phyloP scores from a whole-genome alignment of 2,888 invertebrate species.

The Tachina grossa region DNA sequence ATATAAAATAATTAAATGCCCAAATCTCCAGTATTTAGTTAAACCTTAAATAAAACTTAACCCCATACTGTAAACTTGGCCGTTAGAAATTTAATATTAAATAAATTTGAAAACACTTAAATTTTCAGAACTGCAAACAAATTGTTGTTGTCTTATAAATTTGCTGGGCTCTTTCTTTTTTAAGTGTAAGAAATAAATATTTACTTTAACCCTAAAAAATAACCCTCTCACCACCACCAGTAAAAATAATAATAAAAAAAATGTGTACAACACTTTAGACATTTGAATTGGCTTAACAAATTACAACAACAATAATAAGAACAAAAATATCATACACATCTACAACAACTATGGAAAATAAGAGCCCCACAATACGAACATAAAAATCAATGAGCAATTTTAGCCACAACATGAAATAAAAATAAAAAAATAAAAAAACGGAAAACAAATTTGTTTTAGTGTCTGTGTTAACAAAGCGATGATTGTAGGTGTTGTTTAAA shows the following conservation, averaged over 20 bases:
- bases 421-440: not conserved
- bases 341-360: conserved; percentile 36
- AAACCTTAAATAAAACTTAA: too few species aligned
- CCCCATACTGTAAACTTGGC: too few species aligned
- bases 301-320: not conserved
- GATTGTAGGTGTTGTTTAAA: conserved; percentile 38
- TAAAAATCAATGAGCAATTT: conserved; percentile 60
- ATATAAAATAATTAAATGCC: too few species aligned
- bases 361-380: conserved; percentile 40
- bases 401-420: not conserved
- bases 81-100: too few species aligned
- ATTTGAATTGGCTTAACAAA: conserved; percentile 9
- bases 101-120: too few species aligned
- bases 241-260: not conserved
- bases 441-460: not conserved
- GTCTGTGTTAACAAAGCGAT: conserved; percentile 14
- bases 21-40: too few species aligned
- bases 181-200: conserved; percentile 11
- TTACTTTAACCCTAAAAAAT: conserved; percentile 13
- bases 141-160: conserved; percentile 2
- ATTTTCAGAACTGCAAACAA: not conserved
- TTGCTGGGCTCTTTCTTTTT: conserved; percentile 5
- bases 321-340: conserved; percentile 16
- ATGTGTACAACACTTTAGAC: conserved; percentile 1
- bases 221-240: not conserved